Conservation (phyloP, 2,797 vertebrate genomes). For the Eulemur mongoz region DNA sequence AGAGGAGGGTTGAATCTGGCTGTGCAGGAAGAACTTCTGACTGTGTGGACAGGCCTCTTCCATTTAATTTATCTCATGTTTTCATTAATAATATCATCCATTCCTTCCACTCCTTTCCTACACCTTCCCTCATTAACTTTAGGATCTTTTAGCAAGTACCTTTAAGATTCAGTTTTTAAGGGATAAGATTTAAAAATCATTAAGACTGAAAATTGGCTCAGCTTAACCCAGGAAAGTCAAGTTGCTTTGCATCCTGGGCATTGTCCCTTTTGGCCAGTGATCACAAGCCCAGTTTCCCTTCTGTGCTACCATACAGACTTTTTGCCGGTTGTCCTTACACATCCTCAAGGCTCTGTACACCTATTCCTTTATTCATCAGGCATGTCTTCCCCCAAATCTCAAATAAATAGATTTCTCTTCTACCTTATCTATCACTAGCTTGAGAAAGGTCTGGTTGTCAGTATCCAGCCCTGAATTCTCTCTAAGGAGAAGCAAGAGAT, state of each 20-base stretch:
- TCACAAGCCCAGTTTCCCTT: neutral
- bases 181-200: neutral
- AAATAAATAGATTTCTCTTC: conserved; percentile 25
- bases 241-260: neutral
- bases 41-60: neutral
- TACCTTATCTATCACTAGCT: neutral
- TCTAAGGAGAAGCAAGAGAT: neutral
- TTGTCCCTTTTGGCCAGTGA: neutral
- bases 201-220: conserved; percentile 6
- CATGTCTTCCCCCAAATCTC: neutral
- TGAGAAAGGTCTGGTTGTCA: neutral
- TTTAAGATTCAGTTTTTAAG: conserved; percentile 44
- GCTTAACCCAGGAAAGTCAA: neutral
- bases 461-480: neutral
- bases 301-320: neutral
- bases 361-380: neutral
- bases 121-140: neutral
- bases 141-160: neutral
- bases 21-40: neutral
- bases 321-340: neutral
- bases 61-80: neutral
- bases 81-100: neutral
- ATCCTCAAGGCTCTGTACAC: neutral
- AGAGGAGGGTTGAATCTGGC: neutral
- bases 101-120: neutral